Base-by-base conservation (phyloP, 2,113 vertebrate species). In the Psittacula cyanocephala region DNA sequence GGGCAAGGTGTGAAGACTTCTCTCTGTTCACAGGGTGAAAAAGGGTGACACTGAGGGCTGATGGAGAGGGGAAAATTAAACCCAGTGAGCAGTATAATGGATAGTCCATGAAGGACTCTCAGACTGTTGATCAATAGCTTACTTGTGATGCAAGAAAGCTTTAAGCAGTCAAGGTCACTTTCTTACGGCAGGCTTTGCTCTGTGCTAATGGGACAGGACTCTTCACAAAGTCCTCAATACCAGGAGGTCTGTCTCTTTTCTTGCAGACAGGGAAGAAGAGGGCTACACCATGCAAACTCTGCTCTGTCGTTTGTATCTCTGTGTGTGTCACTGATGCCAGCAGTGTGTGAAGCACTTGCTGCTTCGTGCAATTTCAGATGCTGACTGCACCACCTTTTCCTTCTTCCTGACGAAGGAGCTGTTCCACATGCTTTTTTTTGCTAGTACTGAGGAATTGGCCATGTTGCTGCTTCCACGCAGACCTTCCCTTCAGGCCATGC, bases 391-490 rank as follows among this genome's bases (percentile, higher is more conserved):
- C 9, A 24, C 44, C 43, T 64, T 53, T 9, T 80, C 68, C 47
- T 53, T 72, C 68, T 57, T 69, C 35, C 20, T 57, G 28, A 33
- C 1, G 3, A 68, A 53, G 22, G 39, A 72, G 15, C 33, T 50
- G 49, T 62, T 88, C 59, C 71, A 41, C 2, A 0, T 7, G 9
- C 8, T 60, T 59, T 43, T 28, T 59, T 82, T 68, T 23, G 15
- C 39, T 50, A 23, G 19, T 31, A 6, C n/a, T 39, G 70, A 85
- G 35, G 52, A 62, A 10, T 63, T 65, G 12, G 15, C 35, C 4
- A 0, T 55, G 24, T 53, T 0, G 0, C n/a, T 1, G 2, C 62
- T 78, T 68, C 43, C 22, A 16, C 18, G 3, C 20, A 67, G 16
- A 50, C 7, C 55, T 50, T 15, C 33, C 8, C 60, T 68, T 63